Evolutionary conservation across 2,888 invertebrate species (phyloP).

Genomic region (Embidobia sp.): DNA sequence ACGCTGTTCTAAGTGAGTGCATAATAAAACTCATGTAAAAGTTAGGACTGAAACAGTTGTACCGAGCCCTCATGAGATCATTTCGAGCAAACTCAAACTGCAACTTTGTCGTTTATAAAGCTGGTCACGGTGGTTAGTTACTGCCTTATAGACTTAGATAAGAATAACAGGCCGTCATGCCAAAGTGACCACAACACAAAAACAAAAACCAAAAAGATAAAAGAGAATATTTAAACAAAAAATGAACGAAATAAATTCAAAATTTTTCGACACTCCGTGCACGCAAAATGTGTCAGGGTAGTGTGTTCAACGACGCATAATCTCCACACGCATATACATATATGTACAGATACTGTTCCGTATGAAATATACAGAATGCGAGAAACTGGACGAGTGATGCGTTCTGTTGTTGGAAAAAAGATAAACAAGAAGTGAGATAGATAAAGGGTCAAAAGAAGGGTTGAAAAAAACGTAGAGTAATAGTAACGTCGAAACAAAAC

Average conservation of each 20-base stretch:
- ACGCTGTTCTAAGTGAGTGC: slow-evolving; percentile 18
- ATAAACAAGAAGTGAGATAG: not conserved
- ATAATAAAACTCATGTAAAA: slow-evolving; percentile 13
- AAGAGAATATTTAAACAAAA: slow-evolving; percentile 10
- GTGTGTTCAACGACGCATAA: slow-evolving; percentile 1
- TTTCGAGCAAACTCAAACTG: slow-evolving; percentile 37
- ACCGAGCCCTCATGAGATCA: slow-evolving; percentile 47
- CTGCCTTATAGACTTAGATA: slow-evolving; percentile 77
- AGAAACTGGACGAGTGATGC: slow-evolving; percentile 32
- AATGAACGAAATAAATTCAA: slow-evolving; percentile 11
- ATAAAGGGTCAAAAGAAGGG: not conserved
- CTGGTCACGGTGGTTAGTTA: slow-evolving; percentile 74
- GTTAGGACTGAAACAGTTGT: slow-evolving; percentile 44
- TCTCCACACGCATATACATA: slow-evolving; percentile 16
- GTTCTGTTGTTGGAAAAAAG: slow-evolving; percentile 3
- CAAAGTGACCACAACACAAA: slow-evolving; percentile 29
- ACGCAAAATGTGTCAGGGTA: not conserved
- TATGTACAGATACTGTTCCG: slow-evolving; percentile 24
- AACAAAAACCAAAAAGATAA: slow-evolving; percentile 30
- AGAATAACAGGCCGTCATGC: slow-evolving; percentile 54
- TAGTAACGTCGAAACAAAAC: slow-evolving; percentile 31
- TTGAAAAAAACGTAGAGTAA: slow-evolving; percentile 26
- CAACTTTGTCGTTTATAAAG: slow-evolving; percentile 66
- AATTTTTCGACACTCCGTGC: not conserved
- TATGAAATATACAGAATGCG: slow-evolving; percentile 20